Evolutionary conservation across 2,888 invertebrate species (phyloP), one percentile per base, ranked within the genome.

Genomic region (Tryphoninae sp.): DNA sequence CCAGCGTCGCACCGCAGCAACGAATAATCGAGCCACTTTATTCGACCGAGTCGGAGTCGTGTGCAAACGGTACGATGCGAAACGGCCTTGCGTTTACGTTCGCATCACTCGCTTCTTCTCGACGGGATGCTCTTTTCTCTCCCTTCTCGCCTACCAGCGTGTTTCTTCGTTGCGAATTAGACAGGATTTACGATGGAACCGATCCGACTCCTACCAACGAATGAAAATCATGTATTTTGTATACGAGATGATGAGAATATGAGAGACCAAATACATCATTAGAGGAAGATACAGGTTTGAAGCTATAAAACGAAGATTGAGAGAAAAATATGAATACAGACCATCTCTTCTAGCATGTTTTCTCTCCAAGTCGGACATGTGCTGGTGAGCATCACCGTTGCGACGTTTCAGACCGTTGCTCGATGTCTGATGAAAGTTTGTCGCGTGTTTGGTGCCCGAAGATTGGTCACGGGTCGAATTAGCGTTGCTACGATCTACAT

Each of bases 281-380:
- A 45, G 2, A 11, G 13, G 13, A 45, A 45, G 45, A 45, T 45
- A 9, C n/a, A 6, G 22, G 1, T 42, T 40, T 45, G 16, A 59
- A 75, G 68, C 9, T 53, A 26, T 62, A 58, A 26, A 42, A 71
- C 19, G 42, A 40, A 65, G 45, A 65, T n/a, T 49, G 16, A n/a
- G 11, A 67, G 33, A 23, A 72, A 23, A 3, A 45, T 33, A 64
- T 65, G 33, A 0, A 22, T 69, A 78, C 88, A 84, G 78, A 92
- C 92, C 91, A 80, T 91, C 90, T 83, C 87, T 89, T 83, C 89
- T 89, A 33, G 86, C 81, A 61, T 90, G 88, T 82, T 92, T 92
- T 78, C 89, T 89, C 64, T 91, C 91, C 67, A 89, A 86, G 73
- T 91, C 91, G 22, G 85, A 83, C 69, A 89, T 86, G 49, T 89